phyloP scores from a whole-genome alignment of 2,113 vertebrate species.

The Laticauda laticaudata region DNA sequence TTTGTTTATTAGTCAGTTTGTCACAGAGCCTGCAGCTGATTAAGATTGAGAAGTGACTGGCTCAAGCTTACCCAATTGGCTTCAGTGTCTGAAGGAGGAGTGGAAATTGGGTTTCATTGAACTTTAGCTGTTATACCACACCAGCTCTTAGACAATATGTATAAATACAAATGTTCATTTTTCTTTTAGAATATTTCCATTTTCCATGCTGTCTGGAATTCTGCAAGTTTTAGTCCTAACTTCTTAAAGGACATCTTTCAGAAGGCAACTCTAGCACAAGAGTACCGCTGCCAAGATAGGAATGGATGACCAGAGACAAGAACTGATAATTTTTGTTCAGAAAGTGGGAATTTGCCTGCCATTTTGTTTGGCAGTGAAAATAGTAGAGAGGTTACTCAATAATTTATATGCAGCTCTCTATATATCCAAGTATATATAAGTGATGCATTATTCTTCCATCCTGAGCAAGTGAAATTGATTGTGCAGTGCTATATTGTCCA shows the following conservation, averaged over 20 bases:
- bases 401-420: conserved; percentile 51
- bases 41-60: background rate
- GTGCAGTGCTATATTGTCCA: conserved; percentile 50
- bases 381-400: conserved; percentile 47
- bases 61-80: background rate
- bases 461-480: conserved; percentile 69
- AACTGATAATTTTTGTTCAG: conserved; percentile 31
- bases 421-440: conserved; percentile 46
- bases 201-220: background rate
- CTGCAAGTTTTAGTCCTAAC: background rate
- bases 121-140: background rate
- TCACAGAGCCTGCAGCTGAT: background rate
- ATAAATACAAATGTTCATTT: background rate
- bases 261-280: background rate
- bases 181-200: background rate
- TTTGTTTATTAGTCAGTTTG: background rate
- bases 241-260: background rate
- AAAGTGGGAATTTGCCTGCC: conserved; percentile 30
- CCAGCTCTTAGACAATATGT: background rate
- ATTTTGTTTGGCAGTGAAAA: conserved; percentile 43
- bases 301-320: conserved; percentile 16
- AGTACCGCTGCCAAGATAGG: background rate
- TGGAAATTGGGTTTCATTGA: background rate
- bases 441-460: conserved; percentile 69
- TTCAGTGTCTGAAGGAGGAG: background rate